These are phyloP conservation scores for Panopea generosa DNA, from an alignment of 2,888 invertebrate genomes.

Conservation along the genomic window DNA sequence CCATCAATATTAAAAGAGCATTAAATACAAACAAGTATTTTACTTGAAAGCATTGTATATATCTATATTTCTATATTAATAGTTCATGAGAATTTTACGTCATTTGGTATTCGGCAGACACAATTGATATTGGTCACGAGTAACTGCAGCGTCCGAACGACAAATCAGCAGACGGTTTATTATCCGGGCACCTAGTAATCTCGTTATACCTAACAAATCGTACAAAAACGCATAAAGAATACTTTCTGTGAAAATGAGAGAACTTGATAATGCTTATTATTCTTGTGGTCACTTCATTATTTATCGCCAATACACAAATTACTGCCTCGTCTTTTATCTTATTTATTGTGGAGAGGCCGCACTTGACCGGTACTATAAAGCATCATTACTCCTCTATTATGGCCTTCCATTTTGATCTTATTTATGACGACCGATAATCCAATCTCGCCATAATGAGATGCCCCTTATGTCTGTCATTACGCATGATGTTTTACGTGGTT, in stretches of 20 bases:
- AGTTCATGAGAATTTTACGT: no score
- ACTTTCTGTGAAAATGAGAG: conserved; percentile 31
- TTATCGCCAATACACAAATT: conserved; percentile 16
- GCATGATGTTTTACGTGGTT: not conserved
- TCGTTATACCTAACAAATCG: conserved; percentile 45
- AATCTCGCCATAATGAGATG: not conserved
- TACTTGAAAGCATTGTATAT: no score
- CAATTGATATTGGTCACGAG: no score
- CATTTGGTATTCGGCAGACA: no score
- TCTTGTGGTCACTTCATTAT: conserved; percentile 16
- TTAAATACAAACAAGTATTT: no score
- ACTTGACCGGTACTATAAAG: not conserved
- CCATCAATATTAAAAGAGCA: no score
- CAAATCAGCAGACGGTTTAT: conserved; percentile 18
- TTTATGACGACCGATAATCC: not conserved
- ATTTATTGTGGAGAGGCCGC: conserved; percentile 3
- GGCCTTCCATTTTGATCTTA: not conserved
- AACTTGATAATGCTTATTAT: not conserved
- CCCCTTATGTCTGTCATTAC: not conserved
- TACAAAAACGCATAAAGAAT: conserved; percentile 43
- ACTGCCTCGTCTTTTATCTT: conserved; percentile 13
- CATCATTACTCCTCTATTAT: not conserved
- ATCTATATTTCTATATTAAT: no score
- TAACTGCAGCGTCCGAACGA: no score
- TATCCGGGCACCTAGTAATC: conserved; percentile 32